Conservation (phyloP, 2,113 vertebrate genomes). For the Marmota flaviventris region DNA sequence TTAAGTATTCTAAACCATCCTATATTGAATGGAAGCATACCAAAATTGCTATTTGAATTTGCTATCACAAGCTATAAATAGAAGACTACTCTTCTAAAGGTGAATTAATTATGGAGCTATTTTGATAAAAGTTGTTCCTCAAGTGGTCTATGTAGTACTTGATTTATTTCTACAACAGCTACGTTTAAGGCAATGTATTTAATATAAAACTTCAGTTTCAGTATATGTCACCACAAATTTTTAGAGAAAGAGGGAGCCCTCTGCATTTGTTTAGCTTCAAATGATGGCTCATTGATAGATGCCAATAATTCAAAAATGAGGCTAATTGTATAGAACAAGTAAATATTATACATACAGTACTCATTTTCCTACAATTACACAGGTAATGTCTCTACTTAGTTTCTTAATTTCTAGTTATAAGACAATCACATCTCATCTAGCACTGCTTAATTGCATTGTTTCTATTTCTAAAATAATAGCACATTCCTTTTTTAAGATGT, state of each 20-base stretch:
- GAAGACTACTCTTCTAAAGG: conserved; percentile 46
- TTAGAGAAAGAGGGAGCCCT: not conserved
- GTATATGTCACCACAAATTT: conserved; percentile 36
- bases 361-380: conserved; percentile 77
- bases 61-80: conserved; percentile 62
- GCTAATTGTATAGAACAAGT: conserved; percentile 71
- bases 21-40: conserved; percentile 60
- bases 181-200: conserved; percentile 39
- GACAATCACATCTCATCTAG: conserved; percentile 69
- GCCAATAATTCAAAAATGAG: conserved; percentile 62
- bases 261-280: conserved; percentile 66
- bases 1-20: conserved; percentile 49
- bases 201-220: conserved; percentile 50
- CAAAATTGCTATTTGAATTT: conserved; percentile 65
- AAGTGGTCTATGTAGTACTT: conserved; percentile 52
- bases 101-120: conserved; percentile 68
- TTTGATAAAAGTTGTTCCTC: conserved; percentile 58
- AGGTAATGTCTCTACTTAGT: conserved; percentile 78
- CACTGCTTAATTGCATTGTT: conserved; percentile 70
- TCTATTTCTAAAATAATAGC: conserved; percentile 73
- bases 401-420: conserved; percentile 80
- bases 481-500: conserved; percentile 67
- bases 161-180: conserved; percentile 62
- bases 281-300: conserved; percentile 54
- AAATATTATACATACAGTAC: conserved; percentile 77